phyloP scores from a whole-genome alignment of 2,888 invertebrate species.

The Cerastoderma edule region DNA sequence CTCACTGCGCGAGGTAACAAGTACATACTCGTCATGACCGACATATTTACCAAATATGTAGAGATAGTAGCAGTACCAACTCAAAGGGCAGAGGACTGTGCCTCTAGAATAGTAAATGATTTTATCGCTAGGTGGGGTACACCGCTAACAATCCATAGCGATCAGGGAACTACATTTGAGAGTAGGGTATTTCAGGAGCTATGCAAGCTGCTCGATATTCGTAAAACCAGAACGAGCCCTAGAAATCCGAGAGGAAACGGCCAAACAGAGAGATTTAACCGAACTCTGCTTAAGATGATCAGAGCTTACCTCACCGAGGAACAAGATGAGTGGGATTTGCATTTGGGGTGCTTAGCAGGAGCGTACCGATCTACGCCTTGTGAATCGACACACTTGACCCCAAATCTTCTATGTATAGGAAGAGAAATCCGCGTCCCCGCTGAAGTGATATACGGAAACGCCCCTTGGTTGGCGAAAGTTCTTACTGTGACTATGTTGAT shows the following conservation, averaged over 20 bases:
- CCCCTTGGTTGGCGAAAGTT: too few species aligned
- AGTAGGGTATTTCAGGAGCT: slow-evolving; percentile 28
- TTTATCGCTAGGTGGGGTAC: slow-evolving; percentile 39
- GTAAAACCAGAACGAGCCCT: slow-evolving; percentile 37
- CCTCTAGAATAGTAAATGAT: slow-evolving; percentile 28
- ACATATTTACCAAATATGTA: slow-evolving; percentile 46
- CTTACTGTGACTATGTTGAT: not conserved
- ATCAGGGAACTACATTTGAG: slow-evolving; percentile 32
- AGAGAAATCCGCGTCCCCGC: slow-evolving; percentile 41
- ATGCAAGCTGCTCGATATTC: slow-evolving; percentile 24
- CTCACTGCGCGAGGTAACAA: slow-evolving; percentile 26
- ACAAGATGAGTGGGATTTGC: slow-evolving; percentile 55
- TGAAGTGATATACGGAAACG: slow-evolving; percentile 31
- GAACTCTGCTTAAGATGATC: slow-evolving; percentile 43
- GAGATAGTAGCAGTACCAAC: slow-evolving; percentile 33
- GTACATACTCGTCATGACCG: slow-evolving; percentile 39
- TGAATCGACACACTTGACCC: slow-evolving; percentile 44
- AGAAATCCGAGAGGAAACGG: slow-evolving; percentile 54
- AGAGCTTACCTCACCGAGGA: slow-evolving; percentile 43
- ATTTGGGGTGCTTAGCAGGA: slow-evolving; percentile 48
- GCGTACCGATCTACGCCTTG: slow-evolving; percentile 50
- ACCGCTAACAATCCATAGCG: slow-evolving; percentile 31
- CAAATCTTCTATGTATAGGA: slow-evolving; percentile 46
- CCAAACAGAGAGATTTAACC: slow-evolving; percentile 46
- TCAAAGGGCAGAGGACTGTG: slow-evolving; percentile 42